These are phyloP conservation scores for Blastomussa wellsi DNA, from an alignment of 92 coral and sea anemone species.

Conservation along the genomic window DNA sequence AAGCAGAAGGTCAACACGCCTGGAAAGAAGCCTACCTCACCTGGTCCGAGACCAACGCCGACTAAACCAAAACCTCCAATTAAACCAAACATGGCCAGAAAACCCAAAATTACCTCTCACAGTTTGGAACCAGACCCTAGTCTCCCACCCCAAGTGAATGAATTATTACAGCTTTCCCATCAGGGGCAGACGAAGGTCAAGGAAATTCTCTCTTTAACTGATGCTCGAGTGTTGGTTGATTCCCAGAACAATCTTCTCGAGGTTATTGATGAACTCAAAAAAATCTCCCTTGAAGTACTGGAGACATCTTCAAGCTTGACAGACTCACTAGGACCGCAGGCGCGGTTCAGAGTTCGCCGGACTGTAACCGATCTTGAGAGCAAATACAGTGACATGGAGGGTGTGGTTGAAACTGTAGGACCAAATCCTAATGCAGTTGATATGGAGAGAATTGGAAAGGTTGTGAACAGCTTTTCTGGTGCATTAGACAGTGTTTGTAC, in stretches of 20 bases:
- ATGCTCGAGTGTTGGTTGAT: conserved; percentile 67
- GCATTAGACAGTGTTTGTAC: conserved; percentile 67
- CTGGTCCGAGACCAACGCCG: conserved; percentile 27
- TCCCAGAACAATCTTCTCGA: conserved; percentile 60
- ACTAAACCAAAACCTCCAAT: conserved; percentile 75
- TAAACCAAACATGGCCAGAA: conserved; percentile 76
- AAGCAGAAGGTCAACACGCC: conserved; percentile 29
- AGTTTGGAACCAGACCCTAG: conserved; percentile 42
- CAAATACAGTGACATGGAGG: conserved; percentile 77
- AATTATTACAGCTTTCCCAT: conserved; percentile 65
- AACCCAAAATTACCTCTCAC: conserved; percentile 43
- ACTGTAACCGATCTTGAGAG: conserved; percentile 77
- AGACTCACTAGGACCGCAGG: conserved; percentile 82
- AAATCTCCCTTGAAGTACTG: conserved; percentile 67
- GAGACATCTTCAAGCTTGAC: conserved; percentile 78
- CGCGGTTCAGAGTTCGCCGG: conserved; percentile 78
- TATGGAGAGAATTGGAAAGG: conserved; percentile 78
- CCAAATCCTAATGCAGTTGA: conserved; percentile 70
- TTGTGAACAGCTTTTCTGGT: conserved; percentile 60
- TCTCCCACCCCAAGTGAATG: conserved; percentile 70
- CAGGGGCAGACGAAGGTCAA: conserved; percentile 65
- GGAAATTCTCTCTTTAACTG: conserved; percentile 66
- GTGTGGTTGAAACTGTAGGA: conserved; percentile 71
- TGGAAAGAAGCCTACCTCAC: conserved; percentile 21
- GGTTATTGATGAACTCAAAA: conserved; percentile 58